Percentiles rank a stretch among this genome's conserved stretches.
These are phyloP conservation scores for Lontra canadensis DNA, from an alignment of 2,113 vertebrate species.

Conservation along the genomic window DNA sequence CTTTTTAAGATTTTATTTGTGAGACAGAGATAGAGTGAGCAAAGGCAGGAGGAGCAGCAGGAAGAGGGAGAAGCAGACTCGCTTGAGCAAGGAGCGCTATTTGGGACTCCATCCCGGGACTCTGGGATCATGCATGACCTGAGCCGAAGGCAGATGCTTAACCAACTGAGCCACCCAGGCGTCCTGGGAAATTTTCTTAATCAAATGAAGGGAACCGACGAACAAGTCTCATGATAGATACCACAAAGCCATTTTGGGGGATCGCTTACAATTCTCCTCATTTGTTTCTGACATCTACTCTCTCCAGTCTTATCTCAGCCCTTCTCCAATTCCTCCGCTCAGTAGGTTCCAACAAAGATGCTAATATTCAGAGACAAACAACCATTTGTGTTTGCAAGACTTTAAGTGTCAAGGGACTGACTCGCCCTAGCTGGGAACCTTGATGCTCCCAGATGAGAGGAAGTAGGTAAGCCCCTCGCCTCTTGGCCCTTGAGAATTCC, in stretches of 20 bases:
- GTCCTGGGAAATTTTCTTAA: background rate
- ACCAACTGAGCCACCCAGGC: too few relatives aligned
- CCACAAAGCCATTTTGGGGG: background rate
- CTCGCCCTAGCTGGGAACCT: background rate
- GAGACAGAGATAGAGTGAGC: too few relatives aligned
- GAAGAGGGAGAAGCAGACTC: too few relatives aligned
- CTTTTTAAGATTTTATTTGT: too few relatives aligned
- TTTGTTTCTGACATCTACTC: background rate
- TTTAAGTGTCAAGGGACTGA: background rate
- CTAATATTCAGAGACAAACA: background rate
- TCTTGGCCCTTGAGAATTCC: background rate
- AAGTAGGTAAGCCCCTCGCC: background rate
- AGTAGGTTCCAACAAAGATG: background rate
- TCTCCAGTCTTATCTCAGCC: background rate
- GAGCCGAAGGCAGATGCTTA: too few relatives aligned
- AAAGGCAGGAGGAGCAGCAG: too few relatives aligned
- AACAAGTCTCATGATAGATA: background rate
- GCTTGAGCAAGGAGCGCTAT: too few relatives aligned
- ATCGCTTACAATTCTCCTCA: background rate
- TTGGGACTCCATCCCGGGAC: too few relatives aligned
- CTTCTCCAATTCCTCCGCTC: background rate
- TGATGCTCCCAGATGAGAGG: background rate
- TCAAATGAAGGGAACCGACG: background rate
- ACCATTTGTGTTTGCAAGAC: background rate
- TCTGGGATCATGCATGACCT: too few relatives aligned